phyloP scores from a whole-genome alignment of 2,797 vertebrate species.

The Ficedula albicollis region DNA sequence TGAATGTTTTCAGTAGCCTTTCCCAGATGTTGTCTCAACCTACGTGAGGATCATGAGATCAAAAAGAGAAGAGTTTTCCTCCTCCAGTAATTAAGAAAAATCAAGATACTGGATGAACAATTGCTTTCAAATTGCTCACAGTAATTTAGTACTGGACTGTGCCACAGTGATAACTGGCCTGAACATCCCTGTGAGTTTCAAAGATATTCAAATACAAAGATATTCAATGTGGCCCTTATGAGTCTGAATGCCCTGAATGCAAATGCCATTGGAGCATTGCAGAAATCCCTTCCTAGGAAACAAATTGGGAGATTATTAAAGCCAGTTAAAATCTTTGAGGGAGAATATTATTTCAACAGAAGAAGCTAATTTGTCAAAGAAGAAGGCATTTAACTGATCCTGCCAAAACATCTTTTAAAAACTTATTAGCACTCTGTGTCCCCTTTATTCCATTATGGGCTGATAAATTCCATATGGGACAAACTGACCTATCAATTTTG shows the following conservation, averaged over 20 bases:
- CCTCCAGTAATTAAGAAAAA: slow-evolving; percentile 11
- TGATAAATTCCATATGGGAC: neutral
- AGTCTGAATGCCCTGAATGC: neutral
- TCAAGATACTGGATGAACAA: neutral
- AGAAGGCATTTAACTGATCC: neutral
- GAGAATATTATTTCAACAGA: neutral
- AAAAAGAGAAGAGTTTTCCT: neutral
- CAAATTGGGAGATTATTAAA: neutral
- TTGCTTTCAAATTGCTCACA: neutral
- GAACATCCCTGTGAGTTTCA: neutral
- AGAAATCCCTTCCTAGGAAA: neutral
- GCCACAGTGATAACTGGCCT: neutral
- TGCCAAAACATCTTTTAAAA: neutral
- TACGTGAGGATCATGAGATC: neutral
- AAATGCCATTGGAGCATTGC: neutral
- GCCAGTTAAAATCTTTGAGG: neutral
- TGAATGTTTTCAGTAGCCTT: neutral
- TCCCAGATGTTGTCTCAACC: neutral
- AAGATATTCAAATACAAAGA: neutral
- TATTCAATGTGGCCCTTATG: neutral
- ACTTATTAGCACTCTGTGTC: neutral
- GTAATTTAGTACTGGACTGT: neutral
- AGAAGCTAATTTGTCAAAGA: neutral
- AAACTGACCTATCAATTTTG: neutral
- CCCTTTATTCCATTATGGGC: neutral